Conservation (phyloP, 2,888 invertebrate species). For the Ophion costatus region DNA sequence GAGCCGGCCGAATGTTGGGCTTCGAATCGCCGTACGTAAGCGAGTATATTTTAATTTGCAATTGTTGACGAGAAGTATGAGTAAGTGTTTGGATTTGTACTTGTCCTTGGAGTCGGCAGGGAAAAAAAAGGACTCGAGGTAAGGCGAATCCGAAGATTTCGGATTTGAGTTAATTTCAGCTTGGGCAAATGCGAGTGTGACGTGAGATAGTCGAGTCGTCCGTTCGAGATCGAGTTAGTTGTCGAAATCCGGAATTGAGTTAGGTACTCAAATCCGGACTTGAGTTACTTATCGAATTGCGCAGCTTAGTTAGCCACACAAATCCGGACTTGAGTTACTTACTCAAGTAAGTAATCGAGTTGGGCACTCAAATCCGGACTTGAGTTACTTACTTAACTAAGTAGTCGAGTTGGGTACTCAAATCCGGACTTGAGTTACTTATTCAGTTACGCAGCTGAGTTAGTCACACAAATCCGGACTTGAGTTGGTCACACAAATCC, state of each 20-base stretch:
- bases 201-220: not conserved
- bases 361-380: no score
- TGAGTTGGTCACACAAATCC: no score
- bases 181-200: not conserved
- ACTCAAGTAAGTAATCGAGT: no score
- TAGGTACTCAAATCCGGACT: not conserved
- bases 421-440: no score
- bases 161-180: not conserved
- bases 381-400: no score
- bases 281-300: not conserved
- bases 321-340: not conserved
- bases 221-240: not conserved
- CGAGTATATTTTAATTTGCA: not conserved
- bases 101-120: no score
- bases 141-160: not conserved
- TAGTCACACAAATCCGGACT: no score
- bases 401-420: no score
- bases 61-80: not conserved
- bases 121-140: no score
- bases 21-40: not conserved
- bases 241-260: not conserved
- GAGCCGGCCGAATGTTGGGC: constrained; percentile 2
- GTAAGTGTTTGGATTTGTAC: not conserved
- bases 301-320: not conserved
- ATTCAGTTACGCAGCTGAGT: no score